phyloP scores from a whole-genome alignment of 1,140 invertebrate species.

The Marisa cornuarietis region DNA sequence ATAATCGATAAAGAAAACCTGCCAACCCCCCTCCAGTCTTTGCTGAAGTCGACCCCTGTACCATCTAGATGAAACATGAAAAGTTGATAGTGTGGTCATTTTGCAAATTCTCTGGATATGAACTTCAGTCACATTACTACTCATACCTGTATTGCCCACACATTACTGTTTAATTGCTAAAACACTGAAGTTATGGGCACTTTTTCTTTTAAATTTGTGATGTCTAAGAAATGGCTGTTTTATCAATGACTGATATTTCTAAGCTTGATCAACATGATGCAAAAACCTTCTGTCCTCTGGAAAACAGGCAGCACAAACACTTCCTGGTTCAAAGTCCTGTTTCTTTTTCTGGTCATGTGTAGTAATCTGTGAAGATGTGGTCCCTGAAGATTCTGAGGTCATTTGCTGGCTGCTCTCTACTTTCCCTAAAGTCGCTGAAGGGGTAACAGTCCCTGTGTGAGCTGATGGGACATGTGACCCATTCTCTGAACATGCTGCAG shows the following conservation, averaged over 20 bases:
- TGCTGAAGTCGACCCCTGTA: slow-evolving; percentile 40
- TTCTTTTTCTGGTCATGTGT: not conserved
- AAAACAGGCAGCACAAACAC: slow-evolving; percentile 16
- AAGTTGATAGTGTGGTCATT: not conserved
- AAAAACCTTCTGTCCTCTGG: not conserved
- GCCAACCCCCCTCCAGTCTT: slow-evolving; percentile 7
- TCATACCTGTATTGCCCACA: not conserved
- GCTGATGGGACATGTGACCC: not conserved
- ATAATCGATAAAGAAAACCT: slow-evolving; percentile 45
- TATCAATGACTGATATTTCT: not conserved
- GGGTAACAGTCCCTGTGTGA: not conserved
- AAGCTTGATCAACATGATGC: not conserved
- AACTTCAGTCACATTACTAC: not conserved
- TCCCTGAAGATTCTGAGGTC: not conserved
- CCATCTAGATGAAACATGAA: slow-evolving; percentile 31
- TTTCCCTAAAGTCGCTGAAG: not conserved
- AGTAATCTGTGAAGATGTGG: not conserved
- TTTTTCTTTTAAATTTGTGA: not conserved
- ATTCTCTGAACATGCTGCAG: not conserved
- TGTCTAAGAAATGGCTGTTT: not conserved
- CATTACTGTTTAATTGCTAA: not conserved
- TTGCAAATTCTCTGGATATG: not conserved
- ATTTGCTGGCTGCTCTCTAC: not conserved
- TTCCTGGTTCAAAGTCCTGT: not conserved
- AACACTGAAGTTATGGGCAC: not conserved